phyloP scores from a whole-genome alignment of 2,888 invertebrate species.

The Phoronis australis region DNA sequence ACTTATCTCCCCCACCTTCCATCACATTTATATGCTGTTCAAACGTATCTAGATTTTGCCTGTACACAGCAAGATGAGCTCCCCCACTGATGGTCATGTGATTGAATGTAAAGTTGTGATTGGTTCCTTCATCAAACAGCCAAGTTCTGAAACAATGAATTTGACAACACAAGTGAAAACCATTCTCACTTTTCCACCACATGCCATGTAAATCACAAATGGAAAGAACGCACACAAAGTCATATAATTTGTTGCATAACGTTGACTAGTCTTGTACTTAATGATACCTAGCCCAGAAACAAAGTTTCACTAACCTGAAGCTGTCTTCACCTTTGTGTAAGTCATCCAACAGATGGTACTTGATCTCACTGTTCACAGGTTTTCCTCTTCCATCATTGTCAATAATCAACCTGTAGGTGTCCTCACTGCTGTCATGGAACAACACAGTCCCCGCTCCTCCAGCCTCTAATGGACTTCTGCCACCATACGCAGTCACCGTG shows the following conservation, averaged over 20 bases:
- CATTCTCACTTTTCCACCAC: too few relatives aligned
- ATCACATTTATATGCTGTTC: slow-evolving; percentile 21
- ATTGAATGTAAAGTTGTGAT: slow-evolving; percentile 11
- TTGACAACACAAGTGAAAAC: too few relatives aligned
- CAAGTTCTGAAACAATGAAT: slow-evolving; percentile 31
- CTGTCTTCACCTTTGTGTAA: slow-evolving; percentile 19
- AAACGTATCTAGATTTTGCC: slow-evolving; percentile 21
- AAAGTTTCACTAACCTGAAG: too few relatives aligned
- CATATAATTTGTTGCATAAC: too few relatives aligned
- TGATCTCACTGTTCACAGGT: slow-evolving; percentile 16
- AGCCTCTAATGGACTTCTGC: slow-evolving; percentile 25
- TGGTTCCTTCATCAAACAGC: slow-evolving; percentile 20
- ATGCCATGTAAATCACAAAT: too few relatives aligned
- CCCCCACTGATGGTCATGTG: slow-evolving; percentile 22
- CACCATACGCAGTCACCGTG: slow-evolving; percentile 20
- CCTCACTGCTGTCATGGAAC: slow-evolving; percentile 11
- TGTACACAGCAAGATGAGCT: slow-evolving; percentile 28
- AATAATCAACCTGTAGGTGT: not conserved
- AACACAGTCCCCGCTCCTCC: slow-evolving; percentile 33
- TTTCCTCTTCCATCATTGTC: slow-evolving; percentile 26
- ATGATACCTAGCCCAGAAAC: too few relatives aligned
- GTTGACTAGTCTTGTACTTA: too few relatives aligned
- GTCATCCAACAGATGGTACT: slow-evolving; percentile 22
- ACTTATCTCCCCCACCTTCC: slow-evolving; percentile 25
- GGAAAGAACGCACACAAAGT: too few relatives aligned